Evolutionary conservation across 2,113 vertebrate genomes (phyloP), one percentile per base, ranked within the genome.

Genomic region (Xenotilapia longispinis): DNA sequence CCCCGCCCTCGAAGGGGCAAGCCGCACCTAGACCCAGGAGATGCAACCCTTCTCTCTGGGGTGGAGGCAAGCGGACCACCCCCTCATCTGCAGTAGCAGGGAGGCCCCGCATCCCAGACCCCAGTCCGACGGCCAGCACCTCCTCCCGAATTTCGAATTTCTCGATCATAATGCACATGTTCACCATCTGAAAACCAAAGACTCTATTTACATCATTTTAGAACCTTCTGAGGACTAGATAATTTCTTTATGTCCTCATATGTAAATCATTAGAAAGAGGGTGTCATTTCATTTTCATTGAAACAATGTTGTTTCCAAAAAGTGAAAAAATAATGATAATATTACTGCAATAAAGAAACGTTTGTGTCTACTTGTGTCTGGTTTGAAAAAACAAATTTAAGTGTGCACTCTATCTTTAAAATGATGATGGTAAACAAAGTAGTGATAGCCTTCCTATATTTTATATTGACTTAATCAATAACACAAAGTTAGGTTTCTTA

Each of bases 231-330:
- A 68, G 12, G 36, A 70, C n/a, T 40, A 14, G 63, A 14, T 70
- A 0, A 70, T 40, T 13, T 68, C 3, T 40, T 0, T 14, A 42
- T 70, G 63, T 70, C 12, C 19, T 21, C 11, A 70, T 23, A 9
- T 70, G 63, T 68, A 40, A 40, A 42, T 40, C 36, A 40, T 70
- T 42, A 70, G 11, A 23, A 68, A 68, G 36, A 40, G 36, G 63
- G 19, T 40, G 63, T 40, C 1, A 8, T 40, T 68, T 68, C 36
- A 9, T 68, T 68, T 68, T 68, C 11, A 68, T 21, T 65, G 28
- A 60, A 60, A 36, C 21, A 8, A 70, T 42, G 21, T 70, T 9
- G 38, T 42, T 70, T 70, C 38, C 38, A 70, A 38, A 42, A 70
- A 70, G n/a, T 2, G 0, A 70, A 70, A 15, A 26, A 42, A 70